Evolutionary conservation across 2,113 vertebrate genomes (phyloP), one percentile per base, ranked within the genome.

Genomic region (Plotosus lineatus): DNA sequence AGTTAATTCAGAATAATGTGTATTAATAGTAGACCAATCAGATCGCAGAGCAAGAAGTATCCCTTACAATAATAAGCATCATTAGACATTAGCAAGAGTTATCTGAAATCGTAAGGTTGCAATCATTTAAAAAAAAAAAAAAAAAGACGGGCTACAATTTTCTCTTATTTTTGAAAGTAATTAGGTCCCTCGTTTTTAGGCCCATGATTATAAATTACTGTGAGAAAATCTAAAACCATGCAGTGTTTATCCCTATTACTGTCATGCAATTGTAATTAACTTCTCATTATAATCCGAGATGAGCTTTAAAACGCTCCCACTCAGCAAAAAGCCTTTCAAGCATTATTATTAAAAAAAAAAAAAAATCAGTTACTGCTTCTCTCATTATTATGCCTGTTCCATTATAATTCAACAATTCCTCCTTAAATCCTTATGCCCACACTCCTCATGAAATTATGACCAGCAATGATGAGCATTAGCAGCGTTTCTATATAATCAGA

Each of bases 401-500:
- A 63, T 65, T 75, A 51, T 75, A 42, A 40, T 69, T 76, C 15
- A 63, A 75, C 60, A 63, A 80, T 72, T 56, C 26, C 80, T 55
- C 73, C 63, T 60, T 28, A 80, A 77, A 77, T 14, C 46, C 65
- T 71, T 23, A 55, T 40, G 56, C 33, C 33, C 42, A 51, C 80
- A 63, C 48, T 75, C 3, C 36, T 85, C 10, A 23, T 81, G 38
- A 60, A 78, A 74, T 58, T 26, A 73, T 61, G 75, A 72, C 21
- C 56, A 56, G 83, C 42, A 42, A 73, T 48, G 28, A 51, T 60
- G 46, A 28, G 55, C 71, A 46, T 79, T 61, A 63, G 19, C 76
- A 48, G 26, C 15, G 10, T 82, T 80, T 56, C 65, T 65, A 77
- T 55, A 72, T 79, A 71, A 82, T 82, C 76, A 72, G 31, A 40